phyloP scores from a whole-genome alignment of 2,113 vertebrate species.

The Protobothrops flavoviridis region DNA sequence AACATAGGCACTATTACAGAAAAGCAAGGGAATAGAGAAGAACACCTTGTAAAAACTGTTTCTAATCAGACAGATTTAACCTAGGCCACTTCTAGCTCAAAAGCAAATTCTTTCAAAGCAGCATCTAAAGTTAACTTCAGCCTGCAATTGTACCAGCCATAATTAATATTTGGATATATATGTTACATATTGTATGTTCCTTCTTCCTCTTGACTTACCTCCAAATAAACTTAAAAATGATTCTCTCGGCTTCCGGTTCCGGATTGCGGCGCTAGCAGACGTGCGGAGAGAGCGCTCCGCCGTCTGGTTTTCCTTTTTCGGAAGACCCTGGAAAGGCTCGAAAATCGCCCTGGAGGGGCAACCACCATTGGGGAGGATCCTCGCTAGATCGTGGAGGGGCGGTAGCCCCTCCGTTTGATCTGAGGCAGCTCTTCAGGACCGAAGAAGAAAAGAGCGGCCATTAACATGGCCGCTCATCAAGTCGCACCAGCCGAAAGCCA shows the following conservation, averaged over 20 bases:
- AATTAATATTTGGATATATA: neutral
- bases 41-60: neutral
- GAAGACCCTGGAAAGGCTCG: too few relatives aligned
- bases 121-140: neutral
- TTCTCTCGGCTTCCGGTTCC: neutral
- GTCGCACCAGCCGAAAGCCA: too few relatives aligned
- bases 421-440: too few relatives aligned
- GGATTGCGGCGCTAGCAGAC: too few relatives aligned
- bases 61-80: neutral
- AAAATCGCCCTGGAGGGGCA: too few relatives aligned
- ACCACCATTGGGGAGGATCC: too few relatives aligned
- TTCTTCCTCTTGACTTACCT: neutral
- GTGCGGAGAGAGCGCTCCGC: too few relatives aligned
- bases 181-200: neutral
- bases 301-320: too few relatives aligned
- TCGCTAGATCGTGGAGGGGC: too few relatives aligned
- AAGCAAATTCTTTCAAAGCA: neutral
- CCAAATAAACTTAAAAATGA: neutral
- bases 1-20: neutral
- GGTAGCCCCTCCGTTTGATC: too few relatives aligned
- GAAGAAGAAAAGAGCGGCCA: too few relatives aligned
- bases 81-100: neutral
- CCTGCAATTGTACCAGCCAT: neutral
- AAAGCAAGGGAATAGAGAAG: neutral
- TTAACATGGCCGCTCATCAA: too few relatives aligned